These are phyloP conservation scores for Lemur catta DNA, from an alignment of 2,797 vertebrate species.

Conservation along the genomic window DNA sequence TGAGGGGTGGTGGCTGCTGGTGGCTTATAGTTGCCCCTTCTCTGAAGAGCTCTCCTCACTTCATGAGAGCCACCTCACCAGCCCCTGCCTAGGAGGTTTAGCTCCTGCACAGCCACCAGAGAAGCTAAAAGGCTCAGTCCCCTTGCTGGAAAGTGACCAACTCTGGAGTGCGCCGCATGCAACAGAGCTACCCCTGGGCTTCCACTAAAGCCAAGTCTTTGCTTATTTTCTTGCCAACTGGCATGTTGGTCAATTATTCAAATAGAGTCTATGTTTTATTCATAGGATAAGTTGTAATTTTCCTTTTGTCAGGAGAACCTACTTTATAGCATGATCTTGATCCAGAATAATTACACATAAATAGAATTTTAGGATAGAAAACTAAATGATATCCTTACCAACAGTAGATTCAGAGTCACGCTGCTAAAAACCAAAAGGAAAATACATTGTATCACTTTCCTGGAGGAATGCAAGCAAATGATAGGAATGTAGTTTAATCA, in stretches of 20 bases:
- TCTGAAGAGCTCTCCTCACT: not conserved
- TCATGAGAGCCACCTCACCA: not conserved
- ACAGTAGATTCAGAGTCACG: not conserved
- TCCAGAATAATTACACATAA: not conserved
- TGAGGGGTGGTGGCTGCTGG: too few relatives aligned
- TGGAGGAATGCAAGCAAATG: conserved; percentile 5
- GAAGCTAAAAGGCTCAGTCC: not conserved
- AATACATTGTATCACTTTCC: not conserved
- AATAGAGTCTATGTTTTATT: not conserved
- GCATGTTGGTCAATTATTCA: not conserved
- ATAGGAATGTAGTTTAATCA: not conserved
- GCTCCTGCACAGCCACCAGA: fast-evolving
- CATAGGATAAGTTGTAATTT: not conserved
- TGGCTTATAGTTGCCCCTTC: not conserved
- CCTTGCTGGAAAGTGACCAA: too few relatives aligned
- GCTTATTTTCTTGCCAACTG: not conserved
- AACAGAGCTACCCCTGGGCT: not conserved
- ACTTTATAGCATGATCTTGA: not conserved
- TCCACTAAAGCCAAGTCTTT: not conserved
- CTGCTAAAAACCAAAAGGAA: conserved; percentile 36
- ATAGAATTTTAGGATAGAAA: conserved; percentile 40
- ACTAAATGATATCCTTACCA: not conserved
- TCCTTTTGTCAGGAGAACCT: not conserved
- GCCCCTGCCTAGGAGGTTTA: not conserved
- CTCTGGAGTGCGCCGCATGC: fast-evolving